A percentile compares a stretch with the other conserved stretches of the same genome.
Conservation (phyloP, 64 coral and sea anemone genomes). For the Dendronephthya gigantea region DNA sequence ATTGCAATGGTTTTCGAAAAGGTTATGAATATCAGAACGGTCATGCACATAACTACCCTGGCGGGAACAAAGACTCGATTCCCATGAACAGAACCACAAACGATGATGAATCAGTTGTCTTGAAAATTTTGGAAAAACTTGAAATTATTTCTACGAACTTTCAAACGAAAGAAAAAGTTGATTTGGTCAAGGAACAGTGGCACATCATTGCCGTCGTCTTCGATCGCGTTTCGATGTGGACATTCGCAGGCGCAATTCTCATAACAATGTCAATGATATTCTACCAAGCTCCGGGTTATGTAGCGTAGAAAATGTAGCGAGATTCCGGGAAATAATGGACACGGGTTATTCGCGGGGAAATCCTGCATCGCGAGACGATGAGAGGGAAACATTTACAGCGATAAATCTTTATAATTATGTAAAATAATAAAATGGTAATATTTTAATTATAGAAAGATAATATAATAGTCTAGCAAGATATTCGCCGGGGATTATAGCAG, state of each 20-base stretch:
- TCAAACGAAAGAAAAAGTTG: slow-evolving; percentile 28
- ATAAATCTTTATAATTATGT: no score
- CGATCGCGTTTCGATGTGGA: slow-evolving; percentile 86
- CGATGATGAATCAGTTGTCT: background rate
- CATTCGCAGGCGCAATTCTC: slow-evolving; percentile 54
- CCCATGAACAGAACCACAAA: background rate
- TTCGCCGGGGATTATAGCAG: no score
- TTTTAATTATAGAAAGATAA: no score
- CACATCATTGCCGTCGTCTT: slow-evolving; percentile 85
- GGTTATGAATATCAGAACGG: background rate
- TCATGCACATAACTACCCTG: background rate
- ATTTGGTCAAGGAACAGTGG: slow-evolving; percentile 67
- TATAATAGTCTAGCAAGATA: no score
- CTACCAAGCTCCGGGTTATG: slow-evolving; percentile 75
- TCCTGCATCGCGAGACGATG: no score
- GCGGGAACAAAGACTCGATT: background rate
- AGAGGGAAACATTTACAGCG: no score
- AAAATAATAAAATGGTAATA: no score
- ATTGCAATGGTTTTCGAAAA: background rate
- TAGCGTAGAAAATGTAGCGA: background rate
- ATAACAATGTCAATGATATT: slow-evolving; percentile 55
- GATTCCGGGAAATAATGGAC: background rate
- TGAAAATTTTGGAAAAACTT: slow-evolving; percentile 67
- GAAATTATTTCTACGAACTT: slow-evolving; percentile 73
- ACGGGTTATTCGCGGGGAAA: no score